Conservation (phyloP, 2,113 vertebrate species). For the Uropsilus gracilis region DNA sequence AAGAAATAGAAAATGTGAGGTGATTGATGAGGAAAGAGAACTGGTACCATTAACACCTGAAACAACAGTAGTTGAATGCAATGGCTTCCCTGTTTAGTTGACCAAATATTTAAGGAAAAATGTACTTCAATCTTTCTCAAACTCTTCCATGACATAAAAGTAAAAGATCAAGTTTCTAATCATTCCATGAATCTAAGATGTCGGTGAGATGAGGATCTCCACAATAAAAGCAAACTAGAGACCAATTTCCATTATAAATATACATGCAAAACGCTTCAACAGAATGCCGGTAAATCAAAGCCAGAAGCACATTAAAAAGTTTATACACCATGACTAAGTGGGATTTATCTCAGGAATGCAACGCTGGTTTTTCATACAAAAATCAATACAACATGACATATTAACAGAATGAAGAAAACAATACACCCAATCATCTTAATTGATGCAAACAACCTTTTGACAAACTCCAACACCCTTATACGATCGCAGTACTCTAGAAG, state of each 20-base stretch:
- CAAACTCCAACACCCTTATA: neutral
- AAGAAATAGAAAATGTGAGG: no score
- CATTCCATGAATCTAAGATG: neutral
- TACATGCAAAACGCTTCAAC: no score
- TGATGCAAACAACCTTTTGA: neutral
- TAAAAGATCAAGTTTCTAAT: neutral
- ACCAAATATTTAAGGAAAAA: no score
- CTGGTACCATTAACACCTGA: no score
- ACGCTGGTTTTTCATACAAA: neutral
- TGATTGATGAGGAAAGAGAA: no score
- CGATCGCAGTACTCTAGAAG: neutral
- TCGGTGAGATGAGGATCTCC: neutral
- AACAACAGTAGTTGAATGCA: no score
- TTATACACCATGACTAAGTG: no score
- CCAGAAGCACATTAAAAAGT: no score
- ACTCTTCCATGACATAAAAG: neutral
- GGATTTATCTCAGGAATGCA: neutral
- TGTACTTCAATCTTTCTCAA: neutral
- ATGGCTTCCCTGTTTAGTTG: no score
- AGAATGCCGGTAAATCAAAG: no score
- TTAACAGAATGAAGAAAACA: neutral
- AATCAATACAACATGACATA: neutral
- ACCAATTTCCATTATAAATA: neutral
- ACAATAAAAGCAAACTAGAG: neutral
- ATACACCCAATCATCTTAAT: neutral